Evolutionary conservation across 2,888 invertebrate genomes (phyloP).

Genomic region (Helobdella robusta): DNA sequence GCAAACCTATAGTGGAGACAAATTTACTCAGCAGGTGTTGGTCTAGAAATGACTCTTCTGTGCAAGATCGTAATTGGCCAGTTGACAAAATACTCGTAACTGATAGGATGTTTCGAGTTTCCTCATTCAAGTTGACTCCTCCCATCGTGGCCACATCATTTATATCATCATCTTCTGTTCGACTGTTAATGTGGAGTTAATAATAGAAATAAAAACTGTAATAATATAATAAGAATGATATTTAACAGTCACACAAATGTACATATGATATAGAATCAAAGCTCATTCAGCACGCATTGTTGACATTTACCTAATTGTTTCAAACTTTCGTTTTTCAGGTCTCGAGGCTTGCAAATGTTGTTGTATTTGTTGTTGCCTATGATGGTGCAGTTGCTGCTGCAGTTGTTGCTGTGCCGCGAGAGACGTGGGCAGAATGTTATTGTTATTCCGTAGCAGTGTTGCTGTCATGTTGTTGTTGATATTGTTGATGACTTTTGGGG

Average conservation of each 20-base stretch:
- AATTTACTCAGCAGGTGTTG: conserved; percentile 62
- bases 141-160: conserved; percentile 99
- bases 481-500: not conserved
- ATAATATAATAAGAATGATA: too few species aligned
- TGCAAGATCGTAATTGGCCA: conserved; percentile 78
- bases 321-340: conserved; percentile 43
- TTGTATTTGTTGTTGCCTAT: too few species aligned
- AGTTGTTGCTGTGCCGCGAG: conserved; percentile 8
- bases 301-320: conserved; percentile 43
- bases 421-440: not conserved
- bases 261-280: too few species aligned
- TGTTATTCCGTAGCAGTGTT: not conserved
- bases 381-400: conserved; percentile 16
- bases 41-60: conserved; percentile 75
- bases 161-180: conserved; percentile 87
- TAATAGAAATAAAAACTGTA: too few species aligned
- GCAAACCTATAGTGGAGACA: conserved; percentile 61
- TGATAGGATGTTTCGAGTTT: conserved; percentile 79
- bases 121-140: conserved; percentile 90
- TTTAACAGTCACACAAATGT: too few species aligned
- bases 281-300: too few species aligned
- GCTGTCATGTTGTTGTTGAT: not conserved
- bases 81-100: conserved; percentile 73
- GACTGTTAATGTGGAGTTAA: too few species aligned
- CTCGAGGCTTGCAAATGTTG: not conserved